Conservation (phyloP, 2,888 invertebrate species). For the Dexiosoma caninum region DNA sequence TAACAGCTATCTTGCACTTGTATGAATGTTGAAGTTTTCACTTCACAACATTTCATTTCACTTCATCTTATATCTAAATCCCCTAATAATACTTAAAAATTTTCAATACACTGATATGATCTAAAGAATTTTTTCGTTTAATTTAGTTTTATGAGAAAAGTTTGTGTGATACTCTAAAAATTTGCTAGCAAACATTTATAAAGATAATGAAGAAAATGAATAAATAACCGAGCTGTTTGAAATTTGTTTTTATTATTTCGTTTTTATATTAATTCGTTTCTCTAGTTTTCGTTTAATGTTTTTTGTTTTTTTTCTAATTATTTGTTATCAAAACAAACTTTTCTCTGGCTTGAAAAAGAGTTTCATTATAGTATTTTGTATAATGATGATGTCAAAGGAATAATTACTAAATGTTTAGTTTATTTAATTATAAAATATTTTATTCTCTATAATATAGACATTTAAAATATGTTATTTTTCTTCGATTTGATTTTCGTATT, state of each 20-base stretch:
- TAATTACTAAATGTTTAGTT: constrained; percentile 52
- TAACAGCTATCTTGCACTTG: not conserved
- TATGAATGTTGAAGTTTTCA: not conserved
- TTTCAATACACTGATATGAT: constrained; percentile 53
- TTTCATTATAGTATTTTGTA: constrained; percentile 19
- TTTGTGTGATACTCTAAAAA: constrained; percentile 52
- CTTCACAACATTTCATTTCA: too few species aligned
- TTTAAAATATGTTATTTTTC: constrained; percentile 60
- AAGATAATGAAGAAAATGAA: constrained; percentile 51
- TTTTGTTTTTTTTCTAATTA: constrained; percentile 55
- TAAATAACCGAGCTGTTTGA: constrained; percentile 28
- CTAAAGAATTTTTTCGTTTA: constrained; percentile 20
- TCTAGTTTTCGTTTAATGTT: constrained; percentile 56
- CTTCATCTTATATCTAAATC: constrained; percentile 6
- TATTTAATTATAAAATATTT: constrained; percentile 47
- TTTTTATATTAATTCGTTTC: constrained; percentile 64
- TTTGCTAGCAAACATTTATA: constrained; percentile 65
- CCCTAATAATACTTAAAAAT: constrained; percentile 49
- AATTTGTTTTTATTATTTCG: constrained; percentile 36
- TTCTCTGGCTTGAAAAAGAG: not conserved
- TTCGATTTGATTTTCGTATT: too few species aligned
- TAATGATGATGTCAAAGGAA: constrained; percentile 49
- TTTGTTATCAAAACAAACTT: constrained; percentile 27
- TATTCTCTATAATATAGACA: constrained; percentile 63
- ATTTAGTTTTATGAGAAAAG: not conserved